phyloP scores from a whole-genome alignment of 2,113 vertebrate species.

The Plecotus auritus region DNA sequence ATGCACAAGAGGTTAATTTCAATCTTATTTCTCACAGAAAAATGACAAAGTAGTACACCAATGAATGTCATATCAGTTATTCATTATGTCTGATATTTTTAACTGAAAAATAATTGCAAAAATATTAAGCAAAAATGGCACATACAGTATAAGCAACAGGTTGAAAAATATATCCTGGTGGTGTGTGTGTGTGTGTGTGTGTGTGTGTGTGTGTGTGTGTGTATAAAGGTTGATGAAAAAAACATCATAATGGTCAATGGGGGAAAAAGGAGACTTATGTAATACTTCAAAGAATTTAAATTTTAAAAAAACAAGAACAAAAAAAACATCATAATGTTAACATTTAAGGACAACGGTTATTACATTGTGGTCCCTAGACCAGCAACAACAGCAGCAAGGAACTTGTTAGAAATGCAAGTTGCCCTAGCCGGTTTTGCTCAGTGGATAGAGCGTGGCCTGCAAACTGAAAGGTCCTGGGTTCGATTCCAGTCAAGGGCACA shows the following conservation, averaged over 20 bases:
- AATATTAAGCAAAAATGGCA: background rate
- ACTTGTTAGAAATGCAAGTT: background rate
- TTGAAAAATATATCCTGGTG: background rate
- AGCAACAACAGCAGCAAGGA: background rate
- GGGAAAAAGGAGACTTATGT: no score
- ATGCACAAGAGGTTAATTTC: background rate
- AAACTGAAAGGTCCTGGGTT: no score
- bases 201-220: no score
- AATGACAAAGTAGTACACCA: constrained; percentile 13
- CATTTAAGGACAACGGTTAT: background rate
- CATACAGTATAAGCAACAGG: background rate
- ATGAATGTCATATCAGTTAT: background rate
- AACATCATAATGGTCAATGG: background rate
- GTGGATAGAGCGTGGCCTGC: no score
- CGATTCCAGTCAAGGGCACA: no score
- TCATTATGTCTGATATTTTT: background rate
- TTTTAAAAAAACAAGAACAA: no score
- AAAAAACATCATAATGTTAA: background rate
- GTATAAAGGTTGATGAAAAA: background rate
- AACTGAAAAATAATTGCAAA: constrained; percentile 23
- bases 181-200: no score
- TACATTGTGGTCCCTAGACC: background rate
- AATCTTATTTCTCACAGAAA: constrained; percentile 16
- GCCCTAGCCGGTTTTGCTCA: no score
- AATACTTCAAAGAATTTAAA: no score